phyloP scores from a whole-genome alignment of 1,140 invertebrate species.

The Drosophila novamexicana region DNA sequence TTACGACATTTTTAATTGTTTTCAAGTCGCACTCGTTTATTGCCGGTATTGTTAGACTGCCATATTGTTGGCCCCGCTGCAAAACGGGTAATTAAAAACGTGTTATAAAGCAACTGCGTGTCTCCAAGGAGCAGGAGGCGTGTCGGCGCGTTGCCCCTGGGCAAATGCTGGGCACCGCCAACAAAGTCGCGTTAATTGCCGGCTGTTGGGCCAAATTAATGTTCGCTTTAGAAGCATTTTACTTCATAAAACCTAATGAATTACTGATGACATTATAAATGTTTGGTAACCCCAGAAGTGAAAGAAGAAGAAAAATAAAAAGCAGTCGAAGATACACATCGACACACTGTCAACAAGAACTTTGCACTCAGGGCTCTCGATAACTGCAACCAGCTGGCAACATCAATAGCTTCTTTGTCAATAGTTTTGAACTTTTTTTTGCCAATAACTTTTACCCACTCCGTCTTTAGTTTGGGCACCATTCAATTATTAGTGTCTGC shows the following conservation, averaged over 20 bases:
- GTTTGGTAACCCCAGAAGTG: constrained; percentile 21
- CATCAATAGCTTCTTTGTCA: constrained; percentile 23
- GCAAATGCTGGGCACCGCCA: not conserved
- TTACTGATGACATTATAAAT: constrained; percentile 70
- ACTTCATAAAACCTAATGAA: constrained; percentile 63
- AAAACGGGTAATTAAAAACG: constrained; percentile 79
- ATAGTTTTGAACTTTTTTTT: constrained; percentile 26
- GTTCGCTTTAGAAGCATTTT: constrained; percentile 55
- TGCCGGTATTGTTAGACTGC: constrained; percentile 43
- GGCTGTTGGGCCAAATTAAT: constrained; percentile 62
- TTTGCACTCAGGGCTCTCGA: constrained; percentile 25
- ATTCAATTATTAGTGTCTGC: constrained; percentile 53
- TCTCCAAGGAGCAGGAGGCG: not conserved
- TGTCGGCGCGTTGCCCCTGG: not conserved
- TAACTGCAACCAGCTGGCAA: constrained; percentile 8
- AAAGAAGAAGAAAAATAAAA: not conserved
- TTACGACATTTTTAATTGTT: constrained; percentile 80
- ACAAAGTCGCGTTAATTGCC: constrained; percentile 63
- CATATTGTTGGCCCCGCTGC: constrained; percentile 10
- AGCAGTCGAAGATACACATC: constrained; percentile 16
- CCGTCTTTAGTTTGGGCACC: not conserved
- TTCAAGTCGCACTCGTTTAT: constrained; percentile 63
- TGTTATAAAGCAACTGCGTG: constrained; percentile 58
- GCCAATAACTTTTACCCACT: constrained; percentile 6
- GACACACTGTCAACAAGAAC: constrained; percentile 30